Base-by-base conservation (phyloP, 2,113 vertebrate species). In the Seriola dumerili region DNA sequence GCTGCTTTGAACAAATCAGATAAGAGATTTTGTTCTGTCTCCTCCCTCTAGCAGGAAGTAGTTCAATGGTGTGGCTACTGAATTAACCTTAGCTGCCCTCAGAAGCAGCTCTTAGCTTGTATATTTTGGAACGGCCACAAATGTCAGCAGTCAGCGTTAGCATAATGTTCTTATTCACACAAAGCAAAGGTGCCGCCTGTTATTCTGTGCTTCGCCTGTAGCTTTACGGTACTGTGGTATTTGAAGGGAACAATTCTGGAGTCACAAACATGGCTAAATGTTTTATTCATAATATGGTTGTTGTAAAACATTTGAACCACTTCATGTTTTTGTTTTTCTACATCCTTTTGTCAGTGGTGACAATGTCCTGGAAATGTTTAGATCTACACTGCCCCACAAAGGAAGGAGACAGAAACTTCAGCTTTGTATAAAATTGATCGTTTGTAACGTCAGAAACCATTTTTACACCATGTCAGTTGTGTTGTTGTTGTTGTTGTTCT, bases 51-150 rank as follows among this genome's bases (percentile, higher is more conserved):
- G 19, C 85, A 89, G 85, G 88, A 92, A 88, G 65, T 76, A 25
- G 59, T 63, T 85, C 54, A 69, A 14, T 83, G 17, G 34, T 54
- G 69, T 59, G 73, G 78, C 52, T 81, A 3, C 74, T 72, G 50
- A 38, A 70, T 78, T 76, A 63, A 72, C 40, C 77, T 38, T 11
- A 78, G 57, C 72, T 76, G 14, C n/a, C 55, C 76, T 65, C 64
- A 78, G 34, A 82, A 52, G 67, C 29, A 19, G 58, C 36, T 36
- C 19, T 54, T 59, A 38, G 50, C 19, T 54, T 86, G 65, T 78
- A 29, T 87, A 36, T 87, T 86, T 92, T 89, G 80, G 86, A 83
- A 46, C 19, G 44, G 65, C n/a, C 66, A 38, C 34, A 78, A 88
- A 90, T 86, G 36, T 64, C 76, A 82, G 34, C 23, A 29, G 73